Base-by-base conservation (phyloP, 1,140 invertebrate genomes). In the Plodia interpunctella region DNA sequence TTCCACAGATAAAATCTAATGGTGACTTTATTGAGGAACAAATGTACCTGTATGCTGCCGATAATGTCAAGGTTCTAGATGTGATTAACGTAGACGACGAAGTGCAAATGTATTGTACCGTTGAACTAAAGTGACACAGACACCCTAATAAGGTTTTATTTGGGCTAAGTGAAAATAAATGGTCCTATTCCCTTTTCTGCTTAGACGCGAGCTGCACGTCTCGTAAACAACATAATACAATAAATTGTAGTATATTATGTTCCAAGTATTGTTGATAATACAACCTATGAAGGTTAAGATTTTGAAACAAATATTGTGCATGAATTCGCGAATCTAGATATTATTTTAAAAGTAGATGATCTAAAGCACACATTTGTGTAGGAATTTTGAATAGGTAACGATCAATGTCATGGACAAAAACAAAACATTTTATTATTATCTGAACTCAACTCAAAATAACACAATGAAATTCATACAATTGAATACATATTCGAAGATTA, bases 1-100 rank as follows among this genome's bases (percentile, higher is more conserved):
- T 76, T 70, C 70, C 68, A 62, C 59, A 72, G 73, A 76, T 76
- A 76, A 70, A 60, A 56, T 44, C 13, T 44, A 15, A 44, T 44
- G 38, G n/a, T 3, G 32, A 35, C 32, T 35, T 35, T 35, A 13
- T 35, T 35, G 32, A 35, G 32, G 13, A 35, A 9, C 13, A 5
- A 44, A 44, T 44, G 38, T 17, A 44, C 38, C 15, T 55, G 60
- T 67, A 65, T 67, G 60, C 60, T 32, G 30, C 10, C 4, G 21
- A 6, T 6, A 32, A 32, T 32, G 10, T 59, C 25, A 64, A 49
- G 49, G 53, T 32, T 63, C 59, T 63, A 62, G 59, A 66, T 59
- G 49, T 55, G 15, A 21, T 68, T 50, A 11, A 8, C 30, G 44
- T 68, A 53, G 9, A 8, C 30, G 30, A 44, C 38, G 0, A 0